These are phyloP conservation scores for Nymphalis urticae DNA, from an alignment of 2,888 invertebrate genomes.

Conservation along the genomic window DNA sequence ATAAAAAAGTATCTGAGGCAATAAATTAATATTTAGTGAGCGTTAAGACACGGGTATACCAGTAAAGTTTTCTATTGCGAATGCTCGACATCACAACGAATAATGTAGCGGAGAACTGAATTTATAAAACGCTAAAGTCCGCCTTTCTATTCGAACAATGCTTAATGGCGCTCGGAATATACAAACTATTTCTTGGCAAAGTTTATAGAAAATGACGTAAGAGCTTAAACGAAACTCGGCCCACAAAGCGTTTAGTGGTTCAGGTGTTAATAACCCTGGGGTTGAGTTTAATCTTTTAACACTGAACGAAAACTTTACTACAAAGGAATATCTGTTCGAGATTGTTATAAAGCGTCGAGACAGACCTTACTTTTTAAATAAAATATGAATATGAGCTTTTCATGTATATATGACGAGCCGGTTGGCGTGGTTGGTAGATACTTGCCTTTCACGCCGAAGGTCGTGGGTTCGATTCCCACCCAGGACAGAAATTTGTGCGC, in stretches of 20 bases:
- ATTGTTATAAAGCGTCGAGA: background rate
- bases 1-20: too few species aligned
- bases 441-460: too few species aligned
- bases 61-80: too few species aligned
- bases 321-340: constrained; percentile 6
- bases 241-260: constrained; percentile 11
- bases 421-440: too few species aligned
- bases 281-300: constrained; percentile 8
- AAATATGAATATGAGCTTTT: background rate
- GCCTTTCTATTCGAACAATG: constrained; percentile 1
- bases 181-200: constrained; percentile 10
- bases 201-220: constrained; percentile 2
- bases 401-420: too few species aligned
- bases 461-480: too few species aligned
- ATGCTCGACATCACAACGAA: too few species aligned
- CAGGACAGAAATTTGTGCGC: too few species aligned
- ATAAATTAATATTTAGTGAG: too few species aligned
- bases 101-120: background rate
- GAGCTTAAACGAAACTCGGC: constrained; percentile 14
- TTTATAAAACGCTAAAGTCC: background rate
- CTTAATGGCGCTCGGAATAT: background rate
- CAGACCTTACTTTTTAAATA: background rate
- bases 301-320: constrained; percentile 8
- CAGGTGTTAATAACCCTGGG: constrained; percentile 12
- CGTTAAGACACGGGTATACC: too few species aligned